A percentile compares a stretch with the other conserved stretches of the same genome.
Evolutionary conservation across 2,888 invertebrate species (phyloP).

Genomic region (Cataglyphis livida): DNA sequence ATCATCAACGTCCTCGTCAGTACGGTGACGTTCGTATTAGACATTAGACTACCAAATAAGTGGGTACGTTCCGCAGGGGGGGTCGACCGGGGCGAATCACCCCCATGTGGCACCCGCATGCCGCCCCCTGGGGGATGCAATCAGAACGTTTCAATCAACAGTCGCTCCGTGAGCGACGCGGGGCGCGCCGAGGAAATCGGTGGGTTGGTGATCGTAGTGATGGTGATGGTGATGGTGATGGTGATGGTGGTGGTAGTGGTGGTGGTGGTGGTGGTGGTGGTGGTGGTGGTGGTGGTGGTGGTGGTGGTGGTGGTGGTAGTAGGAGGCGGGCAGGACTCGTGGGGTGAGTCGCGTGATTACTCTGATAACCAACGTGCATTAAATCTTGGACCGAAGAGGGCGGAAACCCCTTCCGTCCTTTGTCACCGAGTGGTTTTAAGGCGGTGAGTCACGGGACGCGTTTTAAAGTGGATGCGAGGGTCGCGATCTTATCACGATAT

Average conservation of each 20-base stretch:
- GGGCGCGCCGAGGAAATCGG: conserved; percentile 68
- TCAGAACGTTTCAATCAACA: conserved; percentile 86
- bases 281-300: not conserved
- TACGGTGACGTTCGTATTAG: conserved; percentile 78
- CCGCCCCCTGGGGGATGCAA: conserved; percentile 84
- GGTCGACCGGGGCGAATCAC: conserved; percentile 69
- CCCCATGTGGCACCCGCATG: conserved; percentile 78
- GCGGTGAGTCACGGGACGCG: conserved; percentile 78
- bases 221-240: not conserved
- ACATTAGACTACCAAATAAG: conserved; percentile 86
- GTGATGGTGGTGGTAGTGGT: no score
- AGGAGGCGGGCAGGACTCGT: conserved; percentile 51
- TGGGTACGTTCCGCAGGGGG: conserved; percentile 77
- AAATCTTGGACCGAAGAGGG: conserved; percentile 82
- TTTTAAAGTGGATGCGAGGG: conserved; percentile 74
- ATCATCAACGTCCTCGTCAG: conserved; percentile 74
- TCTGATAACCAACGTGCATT: conserved; percentile 84
- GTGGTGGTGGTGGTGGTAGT: not conserved
- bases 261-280: not conserved
- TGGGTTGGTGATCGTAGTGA: not conserved
- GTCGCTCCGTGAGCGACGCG: conserved; percentile 76
- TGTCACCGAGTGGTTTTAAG: conserved; percentile 75
- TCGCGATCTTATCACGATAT: conserved; percentile 61
- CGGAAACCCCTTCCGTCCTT: conserved; percentile 79
- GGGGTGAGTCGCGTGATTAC: conserved; percentile 80